Evolutionary conservation across 2,888 invertebrate species (phyloP).

Genomic region (Eremobia ochroleuca): DNA sequence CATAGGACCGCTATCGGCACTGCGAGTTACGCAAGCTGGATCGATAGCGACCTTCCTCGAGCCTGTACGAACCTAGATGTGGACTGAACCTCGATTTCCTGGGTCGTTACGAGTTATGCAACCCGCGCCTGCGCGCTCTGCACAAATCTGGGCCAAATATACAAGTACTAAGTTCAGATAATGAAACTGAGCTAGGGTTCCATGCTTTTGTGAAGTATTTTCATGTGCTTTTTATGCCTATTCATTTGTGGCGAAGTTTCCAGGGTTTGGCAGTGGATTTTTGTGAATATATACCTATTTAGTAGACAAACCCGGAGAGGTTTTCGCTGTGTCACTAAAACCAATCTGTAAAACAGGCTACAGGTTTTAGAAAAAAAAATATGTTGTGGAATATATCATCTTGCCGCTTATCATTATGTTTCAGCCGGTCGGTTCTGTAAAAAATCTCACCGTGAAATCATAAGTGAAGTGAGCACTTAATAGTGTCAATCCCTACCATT

Average conservation of each 20-base stretch:
- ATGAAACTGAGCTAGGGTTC: neutral
- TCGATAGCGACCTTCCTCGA: conserved; percentile 58
- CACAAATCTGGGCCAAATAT: conserved; percentile 54
- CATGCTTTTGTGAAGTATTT: neutral
- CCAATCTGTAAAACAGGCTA: neutral
- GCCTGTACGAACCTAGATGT: conserved; percentile 62
- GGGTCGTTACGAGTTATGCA: conserved; percentile 66
- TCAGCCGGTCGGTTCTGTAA: too few species aligned
- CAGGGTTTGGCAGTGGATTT: neutral
- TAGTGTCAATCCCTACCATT: too few species aligned
- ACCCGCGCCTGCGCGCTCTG: conserved; percentile 64
- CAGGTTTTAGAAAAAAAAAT: neutral
- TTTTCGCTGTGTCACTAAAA: neutral
- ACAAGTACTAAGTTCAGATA: conserved; percentile 51
- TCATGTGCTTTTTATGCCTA: neutral
- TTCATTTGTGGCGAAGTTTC: neutral
- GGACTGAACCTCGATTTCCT: conserved; percentile 60
- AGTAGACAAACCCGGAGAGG: too few species aligned
- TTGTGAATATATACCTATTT: neutral
- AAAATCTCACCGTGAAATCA: too few species aligned
- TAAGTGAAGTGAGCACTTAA: too few species aligned
- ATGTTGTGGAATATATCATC: neutral
- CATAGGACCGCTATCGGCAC: conserved; percentile 18
- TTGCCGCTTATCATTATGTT: neutral
- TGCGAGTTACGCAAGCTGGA: conserved; percentile 59